Evolutionary conservation across 2,797 vertebrate genomes (phyloP), one percentile per base, ranked within the genome.

Genomic region (Chelon auratus): DNA sequence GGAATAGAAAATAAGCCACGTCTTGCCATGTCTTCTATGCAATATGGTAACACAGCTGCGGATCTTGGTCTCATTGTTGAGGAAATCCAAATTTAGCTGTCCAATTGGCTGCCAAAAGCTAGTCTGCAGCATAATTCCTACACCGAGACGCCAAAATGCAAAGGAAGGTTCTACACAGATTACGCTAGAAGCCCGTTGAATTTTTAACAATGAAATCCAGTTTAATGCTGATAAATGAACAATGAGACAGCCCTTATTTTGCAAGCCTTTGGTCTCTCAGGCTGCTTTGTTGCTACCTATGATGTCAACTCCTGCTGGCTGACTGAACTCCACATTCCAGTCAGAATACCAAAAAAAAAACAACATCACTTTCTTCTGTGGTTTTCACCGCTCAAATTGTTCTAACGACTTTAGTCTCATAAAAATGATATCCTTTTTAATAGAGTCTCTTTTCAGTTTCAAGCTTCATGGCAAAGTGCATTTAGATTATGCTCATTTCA

Each of bases 1-100:
- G 55, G 78, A 85, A 87, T 86, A 82, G 84, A 63, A 89, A 89
- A 76, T 79, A 86, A 80, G 78, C 64, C 67, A 74, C 66, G 75
- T 83, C 78, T 83, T 80, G 75, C 79, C 72, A 69, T 78, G 80
- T 83, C 84, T 87, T 89, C 79, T 58, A 61, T 72, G 84, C 86
- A 91, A 92, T 90, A 91, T 89, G 88, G 89, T 90, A 82, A 89
- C 87, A 90, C 92, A 91, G 89, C 90, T 93, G 90, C 86, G 84
- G 67, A 85, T 89, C 76, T 73, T 61, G 72, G 84, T 87, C 88
- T 87, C 81, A 88, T 90, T 91, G 88, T 91, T 85, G 79, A 82
- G 61, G 62, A 84, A 89, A 89, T 90, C 88, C 85, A 90, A 89
- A 91, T 84, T 76, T 87, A 82, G 87, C 89, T 80, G 85, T 89